These are phyloP conservation scores for Muscicapa adusta DNA, from an alignment of 2,113 vertebrate species.

Conservation along the genomic window DNA sequence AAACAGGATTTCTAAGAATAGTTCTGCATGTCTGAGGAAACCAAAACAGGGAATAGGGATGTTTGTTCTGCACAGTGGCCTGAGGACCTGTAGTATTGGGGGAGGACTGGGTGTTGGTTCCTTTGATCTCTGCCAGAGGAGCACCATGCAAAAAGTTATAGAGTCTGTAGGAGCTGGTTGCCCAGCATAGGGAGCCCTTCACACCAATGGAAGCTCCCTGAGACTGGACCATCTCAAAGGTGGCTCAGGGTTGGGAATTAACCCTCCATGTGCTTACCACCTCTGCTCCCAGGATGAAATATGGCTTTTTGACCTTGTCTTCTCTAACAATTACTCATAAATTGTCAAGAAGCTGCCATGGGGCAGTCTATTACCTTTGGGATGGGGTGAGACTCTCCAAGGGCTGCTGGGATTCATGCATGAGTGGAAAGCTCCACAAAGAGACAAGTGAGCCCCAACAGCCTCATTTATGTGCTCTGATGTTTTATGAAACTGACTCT, in stretches of 20 bases:
- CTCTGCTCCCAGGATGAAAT: background rate
- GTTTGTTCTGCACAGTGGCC: background rate
- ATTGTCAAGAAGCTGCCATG: background rate
- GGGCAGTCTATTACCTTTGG: background rate
- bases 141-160: background rate
- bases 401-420: background rate
- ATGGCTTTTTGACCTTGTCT: background rate
- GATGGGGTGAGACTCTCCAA: background rate
- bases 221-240: background rate
- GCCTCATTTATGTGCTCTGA: background rate
- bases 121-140: background rate
- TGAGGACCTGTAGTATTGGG: background rate
- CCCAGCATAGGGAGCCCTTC: background rate
- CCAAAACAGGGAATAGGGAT: background rate
- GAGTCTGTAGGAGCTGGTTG: background rate
- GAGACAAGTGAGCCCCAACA: background rate
- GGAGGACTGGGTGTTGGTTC: background rate
- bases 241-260: background rate
- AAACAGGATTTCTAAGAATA: conserved; percentile 35
- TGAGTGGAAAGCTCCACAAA: background rate
- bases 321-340: background rate
- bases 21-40: background rate
- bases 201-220: background rate
- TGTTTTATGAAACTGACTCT: background rate
- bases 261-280: background rate